Evolutionary conservation across 2,888 invertebrate species (phyloP), one percentile per base, ranked within the genome.

Genomic region (Drosophila multiciliata): DNA sequence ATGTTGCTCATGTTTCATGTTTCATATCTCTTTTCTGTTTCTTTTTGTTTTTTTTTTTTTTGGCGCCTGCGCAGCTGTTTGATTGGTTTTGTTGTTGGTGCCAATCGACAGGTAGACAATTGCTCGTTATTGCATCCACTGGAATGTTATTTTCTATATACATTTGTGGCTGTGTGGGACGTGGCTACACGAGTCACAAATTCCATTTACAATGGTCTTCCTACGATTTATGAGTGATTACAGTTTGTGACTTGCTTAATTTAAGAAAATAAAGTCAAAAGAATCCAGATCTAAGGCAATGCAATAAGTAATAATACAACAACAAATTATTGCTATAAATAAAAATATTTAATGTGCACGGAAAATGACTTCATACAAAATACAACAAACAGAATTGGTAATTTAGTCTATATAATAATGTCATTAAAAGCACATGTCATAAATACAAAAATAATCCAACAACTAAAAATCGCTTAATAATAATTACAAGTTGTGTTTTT

Each of bases 71-170:
- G 78, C 87, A 88, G 84, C 87, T 84, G 86, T 80, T 78, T 80
- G 83, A 84, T 87, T 83, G 76, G 76, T 68, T 78, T 84, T 42
- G 29, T 50, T 62, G 58, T 48, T 55, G 80, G 60, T 58, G 75
- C 55, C 58, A 80, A 79, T 84, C 83, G 87, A 87, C 84, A 83
- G 78, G 75, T 70, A 67, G 78, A 83, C 82, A 85, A 78, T 78
- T 83, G 80, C 82, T 80, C 80, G 83, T 83, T 75, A 77, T 65
- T 62, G 64, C 70, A 60, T 54, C 63, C 62, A 65, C 8, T 54
- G 75, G 75, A 66, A 78, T 78, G 77, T 60, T 40, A 66, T 50
- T 70, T 65, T 50, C 42, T 58, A 26, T 23, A n/a, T 12, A 9
- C 20, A 32, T 23, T 12, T 36, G 11, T 52, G 40, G 12, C 4